These are phyloP conservation scores for Nasonia giraulti DNA, from an alignment of 1,140 invertebrate genomes.

Conservation along the genomic window DNA sequence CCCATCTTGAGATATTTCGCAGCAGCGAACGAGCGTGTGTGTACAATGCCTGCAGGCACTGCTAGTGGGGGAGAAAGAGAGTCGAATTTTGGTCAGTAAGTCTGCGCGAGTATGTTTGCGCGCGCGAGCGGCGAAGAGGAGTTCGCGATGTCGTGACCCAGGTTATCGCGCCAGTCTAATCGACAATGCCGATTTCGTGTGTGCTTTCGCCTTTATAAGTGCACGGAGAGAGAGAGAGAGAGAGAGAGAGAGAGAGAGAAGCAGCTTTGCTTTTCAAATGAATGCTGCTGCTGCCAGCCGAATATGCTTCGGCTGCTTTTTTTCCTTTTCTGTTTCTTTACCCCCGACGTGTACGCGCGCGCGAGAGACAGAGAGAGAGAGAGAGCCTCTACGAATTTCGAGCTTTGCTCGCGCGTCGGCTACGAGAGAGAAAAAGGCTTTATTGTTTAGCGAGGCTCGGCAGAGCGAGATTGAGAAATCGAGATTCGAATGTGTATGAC, in stretches of 20 bases:
- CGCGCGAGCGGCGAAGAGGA: constrained; percentile 5
- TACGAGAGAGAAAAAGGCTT: constrained; percentile 1
- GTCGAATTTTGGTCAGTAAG: constrained; percentile 22
- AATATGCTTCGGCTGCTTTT: background rate
- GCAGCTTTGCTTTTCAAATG: constrained; percentile 37
- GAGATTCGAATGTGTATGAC: background rate
- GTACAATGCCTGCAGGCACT: background rate
- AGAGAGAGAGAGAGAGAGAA: background rate
- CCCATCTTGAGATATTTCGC: constrained; percentile 7
- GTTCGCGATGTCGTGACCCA: constrained; percentile 46
- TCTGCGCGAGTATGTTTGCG: background rate
- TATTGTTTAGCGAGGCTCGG: background rate
- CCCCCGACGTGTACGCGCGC: background rate
- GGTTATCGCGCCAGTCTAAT: constrained; percentile 46
- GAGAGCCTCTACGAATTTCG: background rate
- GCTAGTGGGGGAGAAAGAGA: background rate
- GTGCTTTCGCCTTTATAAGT: constrained; percentile 18
- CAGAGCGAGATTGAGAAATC: background rate
- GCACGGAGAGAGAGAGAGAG: background rate
- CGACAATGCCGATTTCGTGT: constrained; percentile 40
- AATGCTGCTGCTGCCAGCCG: background rate
- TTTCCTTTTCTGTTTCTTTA: background rate
- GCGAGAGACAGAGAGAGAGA: background rate
- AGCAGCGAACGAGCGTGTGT: constrained; percentile 43
- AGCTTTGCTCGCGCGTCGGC: background rate